These are phyloP conservation scores for Festucalex cinctus DNA, from an alignment of 2,113 vertebrate genomes.

Conservation along the genomic window DNA sequence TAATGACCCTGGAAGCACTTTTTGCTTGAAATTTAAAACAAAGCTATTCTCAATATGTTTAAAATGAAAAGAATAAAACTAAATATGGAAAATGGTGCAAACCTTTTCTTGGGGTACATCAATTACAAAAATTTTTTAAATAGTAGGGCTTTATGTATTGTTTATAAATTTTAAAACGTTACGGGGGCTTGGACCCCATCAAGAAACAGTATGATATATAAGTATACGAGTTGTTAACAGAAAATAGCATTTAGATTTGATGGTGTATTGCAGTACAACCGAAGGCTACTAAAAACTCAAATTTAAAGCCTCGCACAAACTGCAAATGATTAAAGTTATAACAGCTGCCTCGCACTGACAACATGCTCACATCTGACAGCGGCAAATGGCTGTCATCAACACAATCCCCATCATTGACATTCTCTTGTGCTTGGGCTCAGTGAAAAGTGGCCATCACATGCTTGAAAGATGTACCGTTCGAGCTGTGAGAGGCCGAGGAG, in stretches of 20 bases:
- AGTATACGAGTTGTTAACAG: neutral
- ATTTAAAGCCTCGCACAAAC: neutral
- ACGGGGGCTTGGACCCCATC: neutral
- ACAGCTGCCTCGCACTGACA: slow-evolving; percentile 41
- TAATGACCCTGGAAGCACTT: too few species aligned
- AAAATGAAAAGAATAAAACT: too few species aligned
- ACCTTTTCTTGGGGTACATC: too few species aligned
- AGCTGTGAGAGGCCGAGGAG: slow-evolving; percentile 51
- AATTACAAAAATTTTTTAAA: too few species aligned
- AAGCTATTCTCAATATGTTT: too few species aligned
- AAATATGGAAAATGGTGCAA: too few species aligned
- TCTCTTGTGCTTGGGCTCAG: slow-evolving; percentile 60
- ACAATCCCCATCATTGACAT: slow-evolving; percentile 62
- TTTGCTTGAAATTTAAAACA: too few species aligned
- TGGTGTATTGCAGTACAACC: neutral
- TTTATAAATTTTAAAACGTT: too few species aligned
- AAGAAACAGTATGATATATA: neutral
- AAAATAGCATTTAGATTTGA: neutral
- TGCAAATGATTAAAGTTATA: slow-evolving; percentile 30
- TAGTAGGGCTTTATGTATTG: too few species aligned
- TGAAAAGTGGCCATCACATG: slow-evolving; percentile 58
- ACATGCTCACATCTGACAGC: slow-evolving; percentile 55
- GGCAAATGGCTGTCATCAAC: slow-evolving; percentile 64
- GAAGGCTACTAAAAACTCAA: neutral
- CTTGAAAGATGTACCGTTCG: slow-evolving; percentile 55